Evolutionary conservation across 2,113 vertebrate genomes (phyloP).

Genomic region (Pedionomus torquatus): DNA sequence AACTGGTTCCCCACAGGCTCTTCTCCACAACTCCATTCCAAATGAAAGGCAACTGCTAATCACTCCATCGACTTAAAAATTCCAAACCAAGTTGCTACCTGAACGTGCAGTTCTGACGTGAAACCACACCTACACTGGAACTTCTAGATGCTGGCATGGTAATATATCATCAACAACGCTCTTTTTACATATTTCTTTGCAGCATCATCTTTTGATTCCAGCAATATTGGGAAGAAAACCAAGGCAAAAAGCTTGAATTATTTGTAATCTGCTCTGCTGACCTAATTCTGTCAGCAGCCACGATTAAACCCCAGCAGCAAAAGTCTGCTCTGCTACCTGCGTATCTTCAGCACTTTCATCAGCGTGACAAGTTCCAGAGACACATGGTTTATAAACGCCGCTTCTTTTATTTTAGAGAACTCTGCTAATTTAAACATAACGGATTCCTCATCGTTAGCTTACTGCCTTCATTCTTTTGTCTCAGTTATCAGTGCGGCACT

Average conservation of each 20-base stretch:
- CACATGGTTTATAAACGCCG: background rate
- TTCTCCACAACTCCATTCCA: background rate
- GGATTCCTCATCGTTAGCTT: background rate
- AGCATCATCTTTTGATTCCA: background rate
- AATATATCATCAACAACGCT: background rate
- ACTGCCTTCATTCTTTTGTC: background rate
- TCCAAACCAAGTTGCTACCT: background rate
- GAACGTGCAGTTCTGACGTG: background rate
- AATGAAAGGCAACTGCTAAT: background rate
- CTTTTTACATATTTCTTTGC: background rate
- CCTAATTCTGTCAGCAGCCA: slow-evolving; percentile 34
- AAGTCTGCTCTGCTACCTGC: slow-evolving; percentile 24
- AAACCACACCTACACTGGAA: background rate
- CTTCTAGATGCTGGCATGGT: background rate
- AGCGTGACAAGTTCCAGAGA: background rate
- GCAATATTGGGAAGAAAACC: background rate
- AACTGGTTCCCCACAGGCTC: background rate
- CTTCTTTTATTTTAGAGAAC: background rate
- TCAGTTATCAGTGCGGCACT: background rate
- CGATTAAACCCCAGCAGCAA: background rate
- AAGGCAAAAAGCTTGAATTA: background rate
- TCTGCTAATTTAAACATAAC: background rate
- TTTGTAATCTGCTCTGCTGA: background rate
- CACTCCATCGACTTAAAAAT: background rate
- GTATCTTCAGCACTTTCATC: slow-evolving; percentile 4